Conservation (phyloP, 2,888 invertebrate genomes). For the Leptopilina drosophilae region DNA sequence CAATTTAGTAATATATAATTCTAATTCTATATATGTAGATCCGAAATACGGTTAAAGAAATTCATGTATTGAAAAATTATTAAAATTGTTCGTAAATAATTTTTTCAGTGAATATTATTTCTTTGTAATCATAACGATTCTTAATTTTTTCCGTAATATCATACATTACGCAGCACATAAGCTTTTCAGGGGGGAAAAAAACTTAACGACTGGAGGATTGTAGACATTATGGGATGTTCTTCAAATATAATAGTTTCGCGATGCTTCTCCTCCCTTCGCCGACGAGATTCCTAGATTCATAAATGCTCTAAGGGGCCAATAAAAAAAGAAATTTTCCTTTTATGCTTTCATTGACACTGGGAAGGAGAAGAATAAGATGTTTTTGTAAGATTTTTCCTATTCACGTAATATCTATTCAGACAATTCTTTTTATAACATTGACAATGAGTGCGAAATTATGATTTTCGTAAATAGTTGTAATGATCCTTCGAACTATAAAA, state of each 20-base stretch:
- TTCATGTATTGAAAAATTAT: too few relatives aligned
- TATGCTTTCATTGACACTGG: slow-evolving; percentile 23
- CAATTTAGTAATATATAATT: too few relatives aligned
- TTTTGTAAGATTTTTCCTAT: neutral
- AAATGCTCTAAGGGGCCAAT: slow-evolving; percentile 16
- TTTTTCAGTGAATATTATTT: too few relatives aligned
- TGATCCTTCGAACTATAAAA: too few relatives aligned
- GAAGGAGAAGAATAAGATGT: neutral
- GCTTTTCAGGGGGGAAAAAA: slow-evolving; percentile 46
- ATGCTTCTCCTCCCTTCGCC: slow-evolving; percentile 37
- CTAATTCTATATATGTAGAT: too few relatives aligned
- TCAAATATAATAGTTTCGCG: slow-evolving; percentile 51
- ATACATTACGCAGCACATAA: slow-evolving; percentile 40
- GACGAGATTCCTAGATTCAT: slow-evolving; percentile 16
- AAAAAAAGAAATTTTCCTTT: slow-evolving; percentile 35
- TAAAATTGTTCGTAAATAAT: too few relatives aligned
- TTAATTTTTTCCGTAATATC: slow-evolving; percentile 30
- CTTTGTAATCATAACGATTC: neutral
- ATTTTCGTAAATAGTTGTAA: too few relatives aligned
- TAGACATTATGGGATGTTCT: slow-evolving; percentile 52
- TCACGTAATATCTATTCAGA: too few relatives aligned
- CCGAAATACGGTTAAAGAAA: too few relatives aligned
- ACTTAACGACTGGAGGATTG: slow-evolving; percentile 55
- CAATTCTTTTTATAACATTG: too few relatives aligned
- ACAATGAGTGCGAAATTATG: too few relatives aligned